Base-by-base conservation (phyloP, 2,888 invertebrate genomes). In the Synergus itoensis region DNA sequence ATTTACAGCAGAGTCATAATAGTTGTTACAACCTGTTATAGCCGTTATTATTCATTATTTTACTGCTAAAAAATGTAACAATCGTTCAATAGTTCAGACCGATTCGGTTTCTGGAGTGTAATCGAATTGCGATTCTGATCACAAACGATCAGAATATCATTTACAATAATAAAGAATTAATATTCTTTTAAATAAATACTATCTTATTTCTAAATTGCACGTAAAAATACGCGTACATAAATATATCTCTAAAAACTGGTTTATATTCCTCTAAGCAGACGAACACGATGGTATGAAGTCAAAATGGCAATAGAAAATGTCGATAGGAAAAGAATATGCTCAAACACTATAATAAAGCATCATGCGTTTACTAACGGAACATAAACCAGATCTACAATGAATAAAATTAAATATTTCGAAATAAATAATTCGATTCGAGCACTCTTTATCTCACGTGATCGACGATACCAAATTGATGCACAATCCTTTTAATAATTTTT, bases 211-310 rank as follows among this genome's bases (percentile, higher is more conserved):
- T 73, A 73, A 73, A 73, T 12, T 40, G 11, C 36, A 40, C 73
- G 53, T 73, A 57, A 73, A 11, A 73, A 73, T 73, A 57, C 73
- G 73, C 53, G 53, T 3, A n/a, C 36, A 57, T 73, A 73, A 53
- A 73, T 73, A 73, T 53, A n/a, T 57, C 16, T 53, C n/a, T 73
- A 18, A 73, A 36, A 73, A 36, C 40, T 73, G 73, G 53, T 40
- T 53, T n/a, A 73, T 53, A 53, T 73, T 69, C 36, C 53, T 57
- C 40, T 73, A 73, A 67, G 73, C n/a, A 73, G 53, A n/a, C 53
- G 11, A 73, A 73, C 36, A 73, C 43, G 67, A 40, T n/a, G 36
- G 11, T 57, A 57, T 7, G 53, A 28, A 21, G 18, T 62, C 18
- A 62, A 62, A 62, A 5, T 62, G n/a, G 36, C 7, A 36, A 36